Percentiles rank a stretch among this genome's conserved stretches.
phyloP scores from a whole-genome alignment of 2,113 vertebrate genomes.

The Dunckerocampus dactyliophorus region DNA sequence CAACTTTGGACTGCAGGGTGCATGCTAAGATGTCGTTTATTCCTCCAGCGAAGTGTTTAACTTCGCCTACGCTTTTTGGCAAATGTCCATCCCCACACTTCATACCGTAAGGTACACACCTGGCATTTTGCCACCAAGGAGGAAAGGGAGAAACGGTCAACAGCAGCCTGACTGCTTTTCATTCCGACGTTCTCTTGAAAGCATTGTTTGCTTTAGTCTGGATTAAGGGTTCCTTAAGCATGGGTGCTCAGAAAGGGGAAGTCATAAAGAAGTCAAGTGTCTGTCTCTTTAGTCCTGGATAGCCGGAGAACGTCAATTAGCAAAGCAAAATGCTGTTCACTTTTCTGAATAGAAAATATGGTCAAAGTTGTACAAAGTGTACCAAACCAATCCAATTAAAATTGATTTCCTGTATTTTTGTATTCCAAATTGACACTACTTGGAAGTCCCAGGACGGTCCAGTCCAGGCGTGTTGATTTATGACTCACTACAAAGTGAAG shows the following conservation, averaged over 20 bases:
- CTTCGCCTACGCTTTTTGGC: constrained; percentile 14
- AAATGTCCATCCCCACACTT: constrained; percentile 19
- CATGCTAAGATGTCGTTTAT: constrained; percentile 17
- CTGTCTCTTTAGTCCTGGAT: constrained; percentile 46
- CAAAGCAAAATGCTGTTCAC: constrained; percentile 40
- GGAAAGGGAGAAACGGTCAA: constrained; percentile 12
- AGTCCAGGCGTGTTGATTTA: neutral
- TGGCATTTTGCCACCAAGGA: constrained; percentile 37
- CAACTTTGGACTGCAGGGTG: too few relatives aligned
- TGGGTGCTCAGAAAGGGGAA: constrained; percentile 57
- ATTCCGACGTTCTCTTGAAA: constrained; percentile 42
- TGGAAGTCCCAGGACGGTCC: neutral
- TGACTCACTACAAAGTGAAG: constrained; percentile 4
- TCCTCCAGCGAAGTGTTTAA: constrained; percentile 13
- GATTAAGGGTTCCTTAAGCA: constrained; percentile 59
- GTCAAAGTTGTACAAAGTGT: too few relatives aligned
- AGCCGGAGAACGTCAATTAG: constrained; percentile 57
- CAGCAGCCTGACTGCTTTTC: neutral
- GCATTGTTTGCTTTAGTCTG: constrained; percentile 56
- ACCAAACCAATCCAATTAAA: too few relatives aligned
- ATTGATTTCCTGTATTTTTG: too few relatives aligned
- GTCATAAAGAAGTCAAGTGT: constrained; percentile 61
- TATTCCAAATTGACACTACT: too few relatives aligned
- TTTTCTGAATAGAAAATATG: constrained; percentile 1
- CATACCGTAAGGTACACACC: constrained; percentile 11